Conservation (phyloP, 2,113 vertebrate genomes). For the Antennarius striatus region DNA sequence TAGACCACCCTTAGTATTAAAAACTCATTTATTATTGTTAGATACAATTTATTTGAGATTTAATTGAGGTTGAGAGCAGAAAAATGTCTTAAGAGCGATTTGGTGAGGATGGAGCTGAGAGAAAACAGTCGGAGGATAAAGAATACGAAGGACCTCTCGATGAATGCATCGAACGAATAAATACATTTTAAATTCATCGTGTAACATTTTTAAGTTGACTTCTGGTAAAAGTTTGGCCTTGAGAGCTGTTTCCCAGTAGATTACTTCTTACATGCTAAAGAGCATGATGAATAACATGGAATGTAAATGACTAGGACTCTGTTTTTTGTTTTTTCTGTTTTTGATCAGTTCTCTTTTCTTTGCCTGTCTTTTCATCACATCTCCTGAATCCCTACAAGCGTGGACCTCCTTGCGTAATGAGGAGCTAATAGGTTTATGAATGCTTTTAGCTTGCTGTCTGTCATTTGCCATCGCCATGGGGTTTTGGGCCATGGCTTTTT, state of each 20-base stretch:
- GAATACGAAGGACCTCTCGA: too few species aligned
- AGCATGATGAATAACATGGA: constrained; percentile 36
- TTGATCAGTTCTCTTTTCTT: constrained; percentile 53
- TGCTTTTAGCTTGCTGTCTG: constrained; percentile 40
- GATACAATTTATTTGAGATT: neutral
- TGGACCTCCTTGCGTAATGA: constrained; percentile 17
- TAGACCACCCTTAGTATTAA: too few species aligned
- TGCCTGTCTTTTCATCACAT: constrained; percentile 25
- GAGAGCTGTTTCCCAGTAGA: constrained; percentile 18
- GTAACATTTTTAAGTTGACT: constrained; percentile 4
- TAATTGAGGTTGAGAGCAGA: neutral
- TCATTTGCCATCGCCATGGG: constrained; percentile 9
- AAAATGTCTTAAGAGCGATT: neutral
- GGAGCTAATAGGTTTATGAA: constrained; percentile 37
- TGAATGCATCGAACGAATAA: neutral
- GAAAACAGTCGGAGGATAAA: neutral
- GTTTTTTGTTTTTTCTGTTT: constrained; percentile 50
- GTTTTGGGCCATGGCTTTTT: constrained; percentile 32
- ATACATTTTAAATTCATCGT: constrained; percentile 23
- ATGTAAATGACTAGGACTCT: constrained; percentile 51
- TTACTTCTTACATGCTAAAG: constrained; percentile 38
- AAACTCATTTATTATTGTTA: neutral
- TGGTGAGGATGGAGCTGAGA: neutral
- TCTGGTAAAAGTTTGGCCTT: constrained; percentile 28
- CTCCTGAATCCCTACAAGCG: constrained; percentile 12